Percentiles rank a stretch among this genome's conserved stretches.
Conservation (phyloP, 2,888 invertebrate species). For the Masnerella sp. region DNA sequence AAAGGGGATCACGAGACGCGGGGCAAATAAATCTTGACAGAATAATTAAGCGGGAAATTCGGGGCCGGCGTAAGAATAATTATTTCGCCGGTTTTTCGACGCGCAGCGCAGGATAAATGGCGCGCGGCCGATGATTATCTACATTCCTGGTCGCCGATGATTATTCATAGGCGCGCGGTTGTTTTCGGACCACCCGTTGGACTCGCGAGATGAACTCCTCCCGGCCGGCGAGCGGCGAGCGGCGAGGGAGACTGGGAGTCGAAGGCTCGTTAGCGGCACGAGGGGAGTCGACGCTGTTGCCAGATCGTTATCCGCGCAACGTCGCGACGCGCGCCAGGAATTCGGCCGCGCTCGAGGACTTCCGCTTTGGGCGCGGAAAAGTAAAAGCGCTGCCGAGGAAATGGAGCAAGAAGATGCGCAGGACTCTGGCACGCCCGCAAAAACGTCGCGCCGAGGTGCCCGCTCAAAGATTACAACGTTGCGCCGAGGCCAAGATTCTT, state of each 20-base stretch:
- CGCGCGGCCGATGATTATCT: conserved; percentile 41
- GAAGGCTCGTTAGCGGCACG: conserved; percentile 74
- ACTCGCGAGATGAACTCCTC: conserved; percentile 65
- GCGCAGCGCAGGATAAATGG: conserved; percentile 37
- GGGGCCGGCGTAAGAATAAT: conserved; percentile 23
- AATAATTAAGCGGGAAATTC: conserved; percentile 40
- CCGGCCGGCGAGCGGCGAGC: conserved; percentile 65
- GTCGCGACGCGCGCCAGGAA: conserved; percentile 42
- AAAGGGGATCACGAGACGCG: too few relatives aligned
- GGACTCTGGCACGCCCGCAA: conserved; percentile 29
- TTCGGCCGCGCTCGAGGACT: conserved; percentile 38
- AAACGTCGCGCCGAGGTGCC: conserved; percentile 28
- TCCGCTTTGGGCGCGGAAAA: conserved; percentile 53
- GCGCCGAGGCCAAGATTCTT: conserved; percentile 24
- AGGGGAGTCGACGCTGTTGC: conserved; percentile 73
- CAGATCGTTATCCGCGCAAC: conserved; percentile 71
- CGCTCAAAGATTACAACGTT: conserved; percentile 13
- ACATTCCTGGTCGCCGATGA: conserved; percentile 34
- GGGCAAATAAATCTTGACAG: conserved; percentile 44
- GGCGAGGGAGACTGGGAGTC: conserved; percentile 68
- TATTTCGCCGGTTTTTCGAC: conserved; percentile 32
- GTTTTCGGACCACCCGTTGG: conserved; percentile 67
- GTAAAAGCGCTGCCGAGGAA: conserved; percentile 42
- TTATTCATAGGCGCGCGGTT: conserved; percentile 53
- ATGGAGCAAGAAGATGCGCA: conserved; percentile 38